Percentiles rank a stretch among this genome's conserved stretches.
Conservation (phyloP, 92 coral and sea anemone genomes). For the Heliopora coerulea region DNA sequence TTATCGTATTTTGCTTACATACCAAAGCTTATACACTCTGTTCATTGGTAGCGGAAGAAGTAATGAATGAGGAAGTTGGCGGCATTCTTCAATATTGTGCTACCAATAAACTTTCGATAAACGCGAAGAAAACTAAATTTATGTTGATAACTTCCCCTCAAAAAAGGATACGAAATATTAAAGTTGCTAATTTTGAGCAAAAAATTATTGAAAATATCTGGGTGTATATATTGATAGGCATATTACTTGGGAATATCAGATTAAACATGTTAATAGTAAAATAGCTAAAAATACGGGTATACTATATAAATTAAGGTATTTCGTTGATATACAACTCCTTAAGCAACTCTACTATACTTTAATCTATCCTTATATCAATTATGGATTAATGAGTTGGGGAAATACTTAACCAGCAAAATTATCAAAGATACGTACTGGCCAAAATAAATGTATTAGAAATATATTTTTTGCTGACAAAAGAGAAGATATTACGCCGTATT, state of each 20-base stretch:
- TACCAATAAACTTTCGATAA: constrained; percentile 31
- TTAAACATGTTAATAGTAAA: constrained; percentile 30
- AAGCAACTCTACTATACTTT: constrained; percentile 41
- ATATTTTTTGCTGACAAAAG: constrained; percentile 18
- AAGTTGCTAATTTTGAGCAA: constrained; percentile 6
- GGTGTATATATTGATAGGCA: constrained; percentile 15
- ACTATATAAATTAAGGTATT: constrained; percentile 19
- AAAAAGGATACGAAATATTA: background rate
- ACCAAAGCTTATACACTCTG: too few species aligned
- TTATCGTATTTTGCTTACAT: too few species aligned
- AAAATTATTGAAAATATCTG: constrained; percentile 3
- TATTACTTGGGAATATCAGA: constrained; percentile 12
- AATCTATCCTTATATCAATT: constrained; percentile 46
- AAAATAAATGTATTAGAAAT: constrained; percentile 38
- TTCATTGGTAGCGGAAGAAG: too few species aligned
- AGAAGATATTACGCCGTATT: constrained; percentile 48
- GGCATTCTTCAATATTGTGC: constrained; percentile 9
- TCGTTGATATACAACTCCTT: background rate
- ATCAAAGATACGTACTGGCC: constrained; percentile 33
- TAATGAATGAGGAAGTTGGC: constrained; percentile 18
- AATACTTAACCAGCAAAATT: constrained; percentile 28
- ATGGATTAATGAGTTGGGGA: too few species aligned
- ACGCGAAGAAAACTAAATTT: constrained; percentile 17
- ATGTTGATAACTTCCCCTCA: constrained; percentile 17
- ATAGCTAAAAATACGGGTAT: constrained; percentile 40